Base-by-base conservation (phyloP, 2,888 invertebrate species). In the Melanotus villosus region DNA sequence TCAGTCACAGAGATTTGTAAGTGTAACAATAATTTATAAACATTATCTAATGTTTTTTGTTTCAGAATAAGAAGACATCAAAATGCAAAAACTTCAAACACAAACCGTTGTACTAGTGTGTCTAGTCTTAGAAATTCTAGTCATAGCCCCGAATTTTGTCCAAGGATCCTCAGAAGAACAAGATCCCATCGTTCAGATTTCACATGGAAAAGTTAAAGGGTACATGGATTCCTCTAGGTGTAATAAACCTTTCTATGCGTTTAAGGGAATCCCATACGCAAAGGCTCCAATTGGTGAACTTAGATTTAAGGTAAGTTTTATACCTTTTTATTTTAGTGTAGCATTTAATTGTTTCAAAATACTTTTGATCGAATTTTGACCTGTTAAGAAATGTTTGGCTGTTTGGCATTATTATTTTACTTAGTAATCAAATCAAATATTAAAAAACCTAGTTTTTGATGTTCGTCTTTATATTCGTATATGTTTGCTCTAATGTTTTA, bases 251-350 rank as follows among this genome's bases (percentile, higher is more conserved):
- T 69, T 26, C 36, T 59, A 60, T 19, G 59, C 60, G 2, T 69
- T 65, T 36, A 69, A 60, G 18, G 69, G 69, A 9, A 69, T 69
- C 23, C 69, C 69, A 2, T 69, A 16, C 19, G 69, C 69, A 4
- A 54, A 69, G 62, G 60, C 69, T 5, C 69, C 69, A 0, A 52
- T 69, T 47, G 69, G 65, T 16, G 36, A 62, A 16, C 38, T 65
- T 6, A 59, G 69, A 23, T 69, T 69, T 47, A 65, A 54, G 65
- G 69, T 69, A 59, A 59, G 52, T 57, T 12, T 9, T 12, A n/a
- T n/a, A n/a, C n/a, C n/a, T n/a, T n/a, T n/a, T n/a, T n/a, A n/a
- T n/a, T n/a, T n/a, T n/a, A n/a, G n/a, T n/a, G n/a, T n/a, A n/a
- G n/a, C n/a, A n/a, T n/a, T n/a, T n/a, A n/a, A n/a, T n/a, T n/a